Evolutionary conservation across 2,113 vertebrate species (phyloP), one percentile per base, ranked within the genome.

Genomic region (Pyxicephalus adspersus): DNA sequence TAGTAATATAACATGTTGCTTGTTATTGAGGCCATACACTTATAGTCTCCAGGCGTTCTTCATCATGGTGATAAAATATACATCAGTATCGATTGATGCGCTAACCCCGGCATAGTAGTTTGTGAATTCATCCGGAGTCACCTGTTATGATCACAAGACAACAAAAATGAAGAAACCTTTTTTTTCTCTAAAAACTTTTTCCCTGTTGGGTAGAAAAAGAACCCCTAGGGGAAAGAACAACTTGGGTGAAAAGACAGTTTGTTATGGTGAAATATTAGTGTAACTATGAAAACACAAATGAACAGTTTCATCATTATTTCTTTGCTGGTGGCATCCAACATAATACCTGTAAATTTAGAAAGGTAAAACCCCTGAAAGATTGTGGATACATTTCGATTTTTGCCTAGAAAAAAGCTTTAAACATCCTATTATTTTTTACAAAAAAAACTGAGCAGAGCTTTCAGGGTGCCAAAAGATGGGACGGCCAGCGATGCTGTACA

Each of bases 21-120:
- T 28, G 26, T 64, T 25, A 55, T 55, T 70, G 20, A 70, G 31
- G 5, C 73, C 70, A 0, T 2, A 55, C 26, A 8, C 79, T 91
- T 83, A 94, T 28, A 98, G 90, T 84, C 90, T 95, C 96, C 98
- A 99, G 57, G 96, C 93, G 0, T 89, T 98, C 81, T 83, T 97
- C 98, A 99, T 98, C 96, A 99, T 96, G 68, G 98, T 0, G 20
- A 98, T 96, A 65, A 99, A 99, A 89, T 98, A 98, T 64, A 92
- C 85, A 16, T 99, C 96, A 0, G 91, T 97, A 85, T 99, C 97
- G 4, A 98, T 95, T 51, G 96, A 99, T 2, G 97, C 96, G 0
- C 96, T 98, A 86, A 99, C 97, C 2, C 96, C 96, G 0, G 94
- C 90, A 52, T 98, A 99, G 86, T 98, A 99, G 90, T 96, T 97